Evolutionary conservation across 2,113 vertebrate species (phyloP).

Genomic region (Probosciger aterrimus): DNA sequence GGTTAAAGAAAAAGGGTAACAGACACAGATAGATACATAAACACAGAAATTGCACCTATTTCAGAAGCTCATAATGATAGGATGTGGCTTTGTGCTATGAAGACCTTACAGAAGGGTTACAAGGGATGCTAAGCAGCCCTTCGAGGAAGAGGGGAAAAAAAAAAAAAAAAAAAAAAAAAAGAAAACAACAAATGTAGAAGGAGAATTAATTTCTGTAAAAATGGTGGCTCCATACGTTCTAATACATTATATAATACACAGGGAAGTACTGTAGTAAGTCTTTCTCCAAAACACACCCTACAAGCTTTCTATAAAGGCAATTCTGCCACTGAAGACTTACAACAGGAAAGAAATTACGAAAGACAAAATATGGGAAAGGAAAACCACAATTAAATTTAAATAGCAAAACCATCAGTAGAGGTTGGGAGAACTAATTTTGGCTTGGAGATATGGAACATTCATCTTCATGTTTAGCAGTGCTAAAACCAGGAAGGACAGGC

Average conservation of each 20-base stretch:
- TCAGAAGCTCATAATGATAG: not conserved
- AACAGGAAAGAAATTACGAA: not conserved
- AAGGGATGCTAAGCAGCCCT: not conserved
- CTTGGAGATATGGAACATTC: not conserved
- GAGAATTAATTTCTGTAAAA: not conserved
- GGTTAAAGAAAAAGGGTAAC: not conserved
- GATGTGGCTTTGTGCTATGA: accelerated
- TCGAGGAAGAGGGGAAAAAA: not conserved
- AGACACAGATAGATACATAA: not conserved
- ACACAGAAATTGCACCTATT: not conserved
- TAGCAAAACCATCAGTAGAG: not conserved
- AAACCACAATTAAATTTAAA: not conserved
- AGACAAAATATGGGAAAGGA: not conserved
- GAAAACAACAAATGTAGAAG: not conserved
- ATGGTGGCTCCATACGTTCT: accelerated
- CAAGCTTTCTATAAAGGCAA: not conserved
- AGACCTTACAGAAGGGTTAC: not conserved
- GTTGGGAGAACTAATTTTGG: not conserved
- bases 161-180: not conserved
- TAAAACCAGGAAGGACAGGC: not conserved
- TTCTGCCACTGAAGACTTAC: not conserved
- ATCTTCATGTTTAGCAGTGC: not conserved
- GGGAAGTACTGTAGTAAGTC: not conserved
- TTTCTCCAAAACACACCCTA: not conserved
- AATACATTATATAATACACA: not conserved